Conservation (phyloP, 2,797 vertebrate species). For the Fringilla coelebs region DNA sequence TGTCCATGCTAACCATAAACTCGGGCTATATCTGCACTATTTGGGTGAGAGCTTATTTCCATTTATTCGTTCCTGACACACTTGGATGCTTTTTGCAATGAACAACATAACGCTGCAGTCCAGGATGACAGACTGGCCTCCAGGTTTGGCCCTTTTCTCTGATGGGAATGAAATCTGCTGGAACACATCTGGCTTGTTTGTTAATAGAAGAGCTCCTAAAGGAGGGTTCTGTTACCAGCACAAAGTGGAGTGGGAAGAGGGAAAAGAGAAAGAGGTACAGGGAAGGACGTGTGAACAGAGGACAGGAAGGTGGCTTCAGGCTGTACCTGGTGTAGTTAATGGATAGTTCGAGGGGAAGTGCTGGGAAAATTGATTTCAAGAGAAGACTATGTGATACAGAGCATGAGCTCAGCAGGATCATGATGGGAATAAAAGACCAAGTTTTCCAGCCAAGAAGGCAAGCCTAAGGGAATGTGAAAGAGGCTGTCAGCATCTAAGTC, state of each 20-base stretch:
- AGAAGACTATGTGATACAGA: fast-evolving
- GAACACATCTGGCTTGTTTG: not conserved
- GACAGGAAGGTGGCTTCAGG: not conserved
- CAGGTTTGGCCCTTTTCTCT: not conserved
- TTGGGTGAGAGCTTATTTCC: not conserved
- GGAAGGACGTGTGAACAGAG: not conserved
- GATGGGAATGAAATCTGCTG: not conserved
- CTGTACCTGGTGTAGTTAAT: not conserved
- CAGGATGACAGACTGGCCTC: not conserved
- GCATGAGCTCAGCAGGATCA: not conserved
- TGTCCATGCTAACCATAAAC: not conserved
- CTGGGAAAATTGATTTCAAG: not conserved
- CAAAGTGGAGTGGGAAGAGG: not conserved
- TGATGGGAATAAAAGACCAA: not conserved
- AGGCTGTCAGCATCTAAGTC: not conserved
- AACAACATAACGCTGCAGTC: not conserved
- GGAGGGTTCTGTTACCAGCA: not conserved
- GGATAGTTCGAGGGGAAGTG: not conserved
- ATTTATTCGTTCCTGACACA: not conserved
- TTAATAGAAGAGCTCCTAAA: not conserved
- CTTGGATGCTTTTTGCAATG: not conserved
- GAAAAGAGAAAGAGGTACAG: not conserved
- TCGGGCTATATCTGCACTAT: not conserved
- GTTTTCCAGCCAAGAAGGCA: not conserved
- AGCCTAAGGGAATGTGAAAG: not conserved